Evolutionary conservation across 2,113 vertebrate species (phyloP).

Genomic region (Lepisosteus oculatus): DNA sequence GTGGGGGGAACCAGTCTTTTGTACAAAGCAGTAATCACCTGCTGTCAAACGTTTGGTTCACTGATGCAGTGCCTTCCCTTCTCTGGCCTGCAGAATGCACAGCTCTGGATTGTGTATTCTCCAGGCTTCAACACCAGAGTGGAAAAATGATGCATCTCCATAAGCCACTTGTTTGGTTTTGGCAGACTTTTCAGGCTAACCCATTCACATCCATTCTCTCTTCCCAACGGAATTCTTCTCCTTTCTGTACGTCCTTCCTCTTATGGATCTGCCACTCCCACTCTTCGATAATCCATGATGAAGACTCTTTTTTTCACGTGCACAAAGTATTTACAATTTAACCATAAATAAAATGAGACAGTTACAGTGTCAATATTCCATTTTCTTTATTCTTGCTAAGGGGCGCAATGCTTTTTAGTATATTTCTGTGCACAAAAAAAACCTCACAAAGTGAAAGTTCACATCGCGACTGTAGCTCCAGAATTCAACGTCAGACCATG

Average conservation of each 20-base stretch:
- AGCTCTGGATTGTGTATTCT: background rate
- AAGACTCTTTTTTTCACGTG: conserved; percentile 8
- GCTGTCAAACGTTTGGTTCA: background rate
- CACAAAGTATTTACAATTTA: conserved; percentile 56
- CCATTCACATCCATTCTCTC: background rate
- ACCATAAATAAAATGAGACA: conserved; percentile 73
- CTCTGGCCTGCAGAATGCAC: background rate
- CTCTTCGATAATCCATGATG: conserved; percentile 6
- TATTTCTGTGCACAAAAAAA: conserved; percentile 87
- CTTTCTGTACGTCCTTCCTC: background rate
- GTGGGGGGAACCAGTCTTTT: background rate
- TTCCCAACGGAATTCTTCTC: background rate
- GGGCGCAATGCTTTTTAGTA: conserved; percentile 78
- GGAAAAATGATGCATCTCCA: background rate
- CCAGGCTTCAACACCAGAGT: background rate
- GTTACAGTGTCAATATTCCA: conserved; percentile 81
- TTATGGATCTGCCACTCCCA: background rate
- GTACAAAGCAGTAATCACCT: background rate
- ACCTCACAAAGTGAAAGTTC: conserved; percentile 83
- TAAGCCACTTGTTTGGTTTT: conserved; percentile 1
- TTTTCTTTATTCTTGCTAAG: conserved; percentile 87
- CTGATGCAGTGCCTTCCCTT: background rate
- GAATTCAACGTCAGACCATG: conserved; percentile 81
- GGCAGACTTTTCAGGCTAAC: background rate
- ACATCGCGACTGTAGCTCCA: conserved; percentile 83